A percentile compares a stretch with the other conserved stretches of the same genome.
Conservation (phyloP, 2,888 invertebrate species). For the Apantesis nais region DNA sequence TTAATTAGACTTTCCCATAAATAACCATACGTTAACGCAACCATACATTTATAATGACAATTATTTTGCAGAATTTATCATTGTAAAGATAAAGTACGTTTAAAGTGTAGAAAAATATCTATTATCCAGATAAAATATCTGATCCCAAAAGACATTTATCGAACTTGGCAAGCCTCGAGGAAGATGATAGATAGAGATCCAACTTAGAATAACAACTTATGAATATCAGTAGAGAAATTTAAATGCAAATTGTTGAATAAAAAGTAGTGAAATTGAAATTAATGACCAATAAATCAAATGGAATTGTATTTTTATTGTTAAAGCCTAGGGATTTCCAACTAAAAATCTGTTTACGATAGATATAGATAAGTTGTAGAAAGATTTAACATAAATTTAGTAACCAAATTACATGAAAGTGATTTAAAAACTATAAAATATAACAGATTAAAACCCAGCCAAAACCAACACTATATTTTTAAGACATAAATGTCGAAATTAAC, state of each 20-base stretch:
- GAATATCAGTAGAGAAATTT: conserved; percentile 4
- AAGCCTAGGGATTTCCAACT: not conserved
- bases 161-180: conserved; percentile 14
- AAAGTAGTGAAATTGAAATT: not conserved
- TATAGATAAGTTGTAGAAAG: no score
- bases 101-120: not conserved
- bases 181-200: conserved; percentile 11
- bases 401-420: not conserved
- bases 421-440: not conserved
- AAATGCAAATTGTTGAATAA: conserved; percentile 8
- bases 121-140: conserved; percentile 6
- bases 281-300: not conserved
- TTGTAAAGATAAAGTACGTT: not conserved
- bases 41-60: not conserved
- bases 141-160: conserved; percentile 17
- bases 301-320: not conserved
- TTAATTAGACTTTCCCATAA: not conserved
- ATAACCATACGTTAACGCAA: not conserved
- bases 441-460: not conserved
- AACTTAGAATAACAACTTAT: conserved; percentile 9
- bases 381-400: not conserved
- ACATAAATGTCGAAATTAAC: not conserved
- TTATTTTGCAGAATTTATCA: not conserved
- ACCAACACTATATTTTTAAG: not conserved
- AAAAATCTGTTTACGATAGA: not conserved